Evolutionary conservation across 2,888 invertebrate species (phyloP).

Genomic region (Phrixothrix hirtus): DNA sequence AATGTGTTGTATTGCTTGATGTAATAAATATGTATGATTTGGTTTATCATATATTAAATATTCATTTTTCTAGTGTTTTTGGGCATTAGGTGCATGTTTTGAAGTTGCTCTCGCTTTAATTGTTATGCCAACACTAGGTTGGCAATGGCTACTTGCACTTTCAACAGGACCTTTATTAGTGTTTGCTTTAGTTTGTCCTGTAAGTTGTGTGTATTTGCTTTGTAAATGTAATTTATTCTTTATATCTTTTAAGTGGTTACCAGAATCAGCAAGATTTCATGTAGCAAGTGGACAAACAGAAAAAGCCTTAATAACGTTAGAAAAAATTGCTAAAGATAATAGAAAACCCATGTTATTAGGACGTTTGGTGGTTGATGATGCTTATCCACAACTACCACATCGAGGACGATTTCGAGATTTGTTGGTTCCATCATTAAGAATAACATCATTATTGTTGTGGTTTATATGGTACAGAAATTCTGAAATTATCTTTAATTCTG

Average conservation of each 20-base stretch:
- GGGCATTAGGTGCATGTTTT: constrained; percentile 93
- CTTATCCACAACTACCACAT: constrained; percentile 62
- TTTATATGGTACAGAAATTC: constrained; percentile 77
- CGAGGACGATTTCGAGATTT: constrained; percentile 73
- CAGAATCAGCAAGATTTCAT: constrained; percentile 89
- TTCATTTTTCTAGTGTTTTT: constrained; percentile 73
- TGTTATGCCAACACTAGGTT: constrained; percentile 90
- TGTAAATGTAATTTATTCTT: not conserved
- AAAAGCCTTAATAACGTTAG: constrained; percentile 80
- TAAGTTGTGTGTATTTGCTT: constrained; percentile 55
- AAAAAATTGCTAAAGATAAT: constrained; percentile 86
- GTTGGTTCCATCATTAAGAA: constrained; percentile 76
- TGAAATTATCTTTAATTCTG: not conserved
- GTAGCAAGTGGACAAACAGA: constrained; percentile 86
- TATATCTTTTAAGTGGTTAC: constrained; percentile 76
- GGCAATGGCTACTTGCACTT: constrained; percentile 90
- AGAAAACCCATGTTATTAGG: constrained; percentile 87
- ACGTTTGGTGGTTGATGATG: constrained; percentile 78
- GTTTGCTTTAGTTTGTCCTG: constrained; percentile 79
- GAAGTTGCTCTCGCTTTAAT: constrained; percentile 88
- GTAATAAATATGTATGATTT: constrained; percentile 55
- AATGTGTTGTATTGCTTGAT: constrained; percentile 93
- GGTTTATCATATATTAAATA: constrained; percentile 7
- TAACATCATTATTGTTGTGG: constrained; percentile 87
- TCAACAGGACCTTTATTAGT: constrained; percentile 86